Percentiles rank a stretch among this genome's conserved stretches.
Evolutionary conservation across 2,888 invertebrate species (phyloP).

Genomic region (Pristionchus maxplancki): DNA sequence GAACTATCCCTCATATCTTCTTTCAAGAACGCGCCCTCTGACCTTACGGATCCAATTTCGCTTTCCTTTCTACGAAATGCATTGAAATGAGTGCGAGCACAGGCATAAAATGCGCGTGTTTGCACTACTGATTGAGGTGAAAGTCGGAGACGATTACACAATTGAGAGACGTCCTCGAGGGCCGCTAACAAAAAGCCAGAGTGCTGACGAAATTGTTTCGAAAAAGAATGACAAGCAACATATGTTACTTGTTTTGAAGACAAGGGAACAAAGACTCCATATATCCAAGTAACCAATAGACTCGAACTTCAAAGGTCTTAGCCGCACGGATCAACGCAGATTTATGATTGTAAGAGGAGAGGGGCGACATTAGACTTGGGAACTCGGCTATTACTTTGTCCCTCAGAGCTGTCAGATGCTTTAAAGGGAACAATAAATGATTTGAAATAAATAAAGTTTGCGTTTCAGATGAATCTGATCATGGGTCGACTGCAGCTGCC

Average conservation of each 20-base stretch:
- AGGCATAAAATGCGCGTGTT: slow-evolving; percentile 15
- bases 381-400: not conserved
- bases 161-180: not conserved
- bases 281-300: not conserved
- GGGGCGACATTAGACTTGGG: not conserved
- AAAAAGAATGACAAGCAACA: not conserved
- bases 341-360: slow-evolving; percentile 15
- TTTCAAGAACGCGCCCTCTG: slow-evolving; percentile 39
- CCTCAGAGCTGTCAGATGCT: not conserved
- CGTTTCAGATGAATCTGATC: slow-evolving; percentile 49
- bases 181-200: not conserved
- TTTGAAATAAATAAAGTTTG: not conserved
- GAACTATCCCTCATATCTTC: not conserved
- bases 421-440: not conserved
- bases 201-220: not conserved
- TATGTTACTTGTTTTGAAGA: not conserved
- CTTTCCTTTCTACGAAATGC: not conserved
- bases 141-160: slow-evolving; percentile 1
- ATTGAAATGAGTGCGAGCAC: slow-evolving; percentile 34
- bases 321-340: not conserved
- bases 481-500: slow-evolving; percentile 35
- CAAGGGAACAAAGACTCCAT: not conserved
- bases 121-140: slow-evolving; percentile 39
- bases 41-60: slow-evolving; percentile 32
- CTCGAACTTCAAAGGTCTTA: not conserved